These are phyloP conservation scores for Ceraclea dissimilis DNA, from an alignment of 2,888 invertebrate species.

Conservation along the genomic window DNA sequence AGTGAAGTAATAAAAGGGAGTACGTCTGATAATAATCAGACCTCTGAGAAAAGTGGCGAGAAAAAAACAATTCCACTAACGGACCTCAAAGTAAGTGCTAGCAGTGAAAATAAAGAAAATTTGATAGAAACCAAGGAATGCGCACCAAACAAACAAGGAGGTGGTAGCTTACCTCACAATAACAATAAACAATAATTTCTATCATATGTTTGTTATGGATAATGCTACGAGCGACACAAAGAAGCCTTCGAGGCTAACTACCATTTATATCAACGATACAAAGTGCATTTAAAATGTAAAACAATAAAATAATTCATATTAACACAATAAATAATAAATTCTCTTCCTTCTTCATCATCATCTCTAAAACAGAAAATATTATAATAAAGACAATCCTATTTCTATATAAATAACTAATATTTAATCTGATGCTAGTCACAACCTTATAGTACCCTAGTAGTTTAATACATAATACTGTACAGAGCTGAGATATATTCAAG, in stretches of 20 bases:
- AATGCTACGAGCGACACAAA: background rate
- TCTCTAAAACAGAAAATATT: too few relatives aligned
- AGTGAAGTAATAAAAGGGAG: background rate
- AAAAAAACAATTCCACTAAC: background rate
- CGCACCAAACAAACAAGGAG: constrained; percentile 3
- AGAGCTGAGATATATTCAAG: too few relatives aligned
- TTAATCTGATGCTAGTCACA: background rate
- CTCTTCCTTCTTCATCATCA: too few relatives aligned
- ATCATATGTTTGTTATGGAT: background rate
- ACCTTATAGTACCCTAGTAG: background rate
- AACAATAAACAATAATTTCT: background rate
- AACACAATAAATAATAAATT: background rate
- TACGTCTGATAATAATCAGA: background rate
- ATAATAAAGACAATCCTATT: too few relatives aligned
- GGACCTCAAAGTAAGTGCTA: background rate
- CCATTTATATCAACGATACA: background rate
- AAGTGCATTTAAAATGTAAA: background rate
- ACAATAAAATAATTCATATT: background rate
- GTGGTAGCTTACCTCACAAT: constrained; percentile 3
- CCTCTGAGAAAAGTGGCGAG: background rate
- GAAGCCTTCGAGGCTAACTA: too few relatives aligned
- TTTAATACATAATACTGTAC: background rate
- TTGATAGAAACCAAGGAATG: constrained; percentile 5
- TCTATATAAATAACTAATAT: too few relatives aligned
- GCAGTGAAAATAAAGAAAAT: background rate